Base-by-base conservation (phyloP, 2,797 vertebrate species). In the Cynodonichthys magdalenae region DNA sequence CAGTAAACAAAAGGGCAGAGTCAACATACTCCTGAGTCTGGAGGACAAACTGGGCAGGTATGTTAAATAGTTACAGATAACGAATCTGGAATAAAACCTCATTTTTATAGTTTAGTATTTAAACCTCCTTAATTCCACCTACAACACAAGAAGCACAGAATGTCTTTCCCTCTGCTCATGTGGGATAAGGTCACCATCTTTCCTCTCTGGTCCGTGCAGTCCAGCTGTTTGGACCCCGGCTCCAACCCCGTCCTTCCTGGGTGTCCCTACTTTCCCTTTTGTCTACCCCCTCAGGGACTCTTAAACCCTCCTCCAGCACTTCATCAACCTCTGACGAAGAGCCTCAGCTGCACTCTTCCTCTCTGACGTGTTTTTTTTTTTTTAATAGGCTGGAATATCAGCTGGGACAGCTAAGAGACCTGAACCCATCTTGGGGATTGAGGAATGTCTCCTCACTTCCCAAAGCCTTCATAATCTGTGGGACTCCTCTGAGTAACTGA, bases 1-100 rank as follows among this genome's bases (percentile, higher is more conserved):
- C 28, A 71, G 89, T 92, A 94, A 93, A 93, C 92, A 93, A 86
- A 86, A 20, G 18, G 85, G 76, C 74, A 82, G 83, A 90, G 90
- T 90, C 92, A 94, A 94, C 91, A 92, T 65, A 87, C 85, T 84
- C 82, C 74, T 56, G 75, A 79, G 81, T 76, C 80, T 69, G 51
- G 61, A 79, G 79, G 78, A 86, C 88, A 90, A 87, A 87, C 74
- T n/a, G 69, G 19, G 61, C 58, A 47, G 15, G 55, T 39, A 50
- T 5, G 27, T 41, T 58, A 29, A 60, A 69, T 36, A 53, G 31
- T 42, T 58, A 4, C 63, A 29, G 54, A 20, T n/a, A 39, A 46
- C 11, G 44, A 36, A 0, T 0, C 15, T 36, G 9, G 19, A 36
- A 44, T 59, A n/a, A 17, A 59, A 53, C 7, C 19, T 59, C 3